These are phyloP conservation scores for Grallaria varia DNA, from an alignment of 2,113 vertebrate genomes.

Conservation along the genomic window DNA sequence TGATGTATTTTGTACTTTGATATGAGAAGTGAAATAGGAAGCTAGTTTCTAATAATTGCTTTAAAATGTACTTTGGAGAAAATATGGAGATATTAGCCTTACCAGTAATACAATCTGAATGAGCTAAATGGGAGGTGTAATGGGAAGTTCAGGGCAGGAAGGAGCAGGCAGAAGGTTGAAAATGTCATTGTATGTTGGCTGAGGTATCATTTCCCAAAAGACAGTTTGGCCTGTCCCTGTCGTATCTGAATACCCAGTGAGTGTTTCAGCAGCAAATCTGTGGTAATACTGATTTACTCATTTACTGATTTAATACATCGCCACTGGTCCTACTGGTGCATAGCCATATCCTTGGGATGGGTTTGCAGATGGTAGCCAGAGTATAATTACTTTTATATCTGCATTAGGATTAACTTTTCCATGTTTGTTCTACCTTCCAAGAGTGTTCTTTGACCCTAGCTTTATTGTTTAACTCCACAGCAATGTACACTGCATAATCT, in stretches of 20 bases:
- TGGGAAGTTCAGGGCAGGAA: constrained; percentile 29
- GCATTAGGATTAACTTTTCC: neutral
- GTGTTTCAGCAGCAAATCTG: neutral
- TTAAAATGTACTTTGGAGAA: constrained; percentile 62
- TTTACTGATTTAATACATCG: too few relatives aligned
- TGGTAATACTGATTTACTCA: neutral
- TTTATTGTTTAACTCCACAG: neutral
- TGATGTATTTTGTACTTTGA: constrained; percentile 57
- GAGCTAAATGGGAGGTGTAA: constrained; percentile 48
- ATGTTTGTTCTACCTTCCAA: neutral
- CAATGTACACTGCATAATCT: neutral
- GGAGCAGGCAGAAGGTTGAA: constrained; percentile 25
- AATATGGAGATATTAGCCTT: constrained; percentile 55
- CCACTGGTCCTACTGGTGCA: neutral
- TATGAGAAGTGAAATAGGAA: constrained; percentile 62
- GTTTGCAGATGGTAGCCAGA: neutral
- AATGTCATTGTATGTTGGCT: neutral
- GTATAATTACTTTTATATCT: neutral
- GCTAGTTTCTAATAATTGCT: constrained; percentile 58
- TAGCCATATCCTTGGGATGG: neutral
- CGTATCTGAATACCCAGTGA: neutral
- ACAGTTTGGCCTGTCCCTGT: neutral
- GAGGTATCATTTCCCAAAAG: neutral
- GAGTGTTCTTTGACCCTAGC: neutral
- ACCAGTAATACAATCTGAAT: constrained; percentile 61